Evolutionary conservation across 2,113 vertebrate species (phyloP).

Genomic region (Tragelaphus strepsiceros): DNA sequence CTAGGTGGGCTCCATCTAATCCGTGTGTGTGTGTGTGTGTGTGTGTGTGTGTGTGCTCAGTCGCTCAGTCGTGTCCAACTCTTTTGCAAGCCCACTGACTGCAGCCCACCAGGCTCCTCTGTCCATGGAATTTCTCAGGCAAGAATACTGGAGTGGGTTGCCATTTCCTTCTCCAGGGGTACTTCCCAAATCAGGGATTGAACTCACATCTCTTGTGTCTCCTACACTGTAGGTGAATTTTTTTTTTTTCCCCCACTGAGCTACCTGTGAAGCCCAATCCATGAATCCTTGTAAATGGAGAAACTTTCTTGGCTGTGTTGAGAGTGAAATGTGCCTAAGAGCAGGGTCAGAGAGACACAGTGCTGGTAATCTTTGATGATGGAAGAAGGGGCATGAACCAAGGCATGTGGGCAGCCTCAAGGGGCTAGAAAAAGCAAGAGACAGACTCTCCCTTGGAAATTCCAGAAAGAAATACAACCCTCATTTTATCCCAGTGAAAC

Average conservation of each 20-base stretch:
- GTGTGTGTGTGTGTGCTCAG: background rate
- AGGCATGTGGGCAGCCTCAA: background rate
- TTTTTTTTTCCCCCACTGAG: background rate
- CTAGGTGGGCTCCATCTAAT: background rate
- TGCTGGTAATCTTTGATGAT: background rate
- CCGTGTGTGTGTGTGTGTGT: no score
- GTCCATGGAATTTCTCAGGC: background rate
- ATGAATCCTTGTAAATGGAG: background rate
- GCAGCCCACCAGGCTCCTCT: background rate
- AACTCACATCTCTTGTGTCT: background rate
- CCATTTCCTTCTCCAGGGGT: background rate
- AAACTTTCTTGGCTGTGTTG: background rate
- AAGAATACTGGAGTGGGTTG: background rate
- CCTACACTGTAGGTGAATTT: background rate
- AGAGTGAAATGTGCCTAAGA: background rate
- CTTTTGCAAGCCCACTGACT: background rate
- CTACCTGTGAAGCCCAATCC: background rate
- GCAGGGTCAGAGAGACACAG: background rate
- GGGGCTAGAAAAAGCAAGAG: background rate
- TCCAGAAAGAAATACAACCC: background rate
- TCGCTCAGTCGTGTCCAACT: background rate
- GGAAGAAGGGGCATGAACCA: background rate
- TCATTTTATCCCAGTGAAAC: background rate
- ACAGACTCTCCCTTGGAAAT: no score
- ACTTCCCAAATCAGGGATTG: background rate